Conservation (phyloP, 2,888 invertebrate species). For the Nephrotoma appendiculata region DNA sequence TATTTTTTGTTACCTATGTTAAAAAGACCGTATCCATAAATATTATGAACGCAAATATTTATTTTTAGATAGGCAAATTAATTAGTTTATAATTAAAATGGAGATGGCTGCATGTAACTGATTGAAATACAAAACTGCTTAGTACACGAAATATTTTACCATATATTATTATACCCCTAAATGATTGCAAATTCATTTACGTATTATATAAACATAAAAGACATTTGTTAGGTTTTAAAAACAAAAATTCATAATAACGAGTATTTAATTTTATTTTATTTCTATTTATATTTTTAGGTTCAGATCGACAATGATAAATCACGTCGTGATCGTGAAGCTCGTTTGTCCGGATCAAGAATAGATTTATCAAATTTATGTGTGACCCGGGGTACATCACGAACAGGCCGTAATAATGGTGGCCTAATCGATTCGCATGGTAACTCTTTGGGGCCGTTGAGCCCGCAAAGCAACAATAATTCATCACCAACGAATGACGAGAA, state of each 20-base stretch:
- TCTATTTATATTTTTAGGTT: slow-evolving; percentile 21
- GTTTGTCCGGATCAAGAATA: slow-evolving; percentile 23
- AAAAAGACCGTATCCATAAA: neutral
- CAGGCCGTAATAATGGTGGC: slow-evolving; percentile 17
- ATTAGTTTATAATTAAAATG: neutral
- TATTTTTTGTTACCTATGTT: neutral
- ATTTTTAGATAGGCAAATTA: neutral
- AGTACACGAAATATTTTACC: too few relatives aligned
- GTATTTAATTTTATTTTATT: slow-evolving; percentile 2
- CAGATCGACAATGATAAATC: slow-evolving; percentile 34
- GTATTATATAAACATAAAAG: neutral
- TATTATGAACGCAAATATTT: neutral
- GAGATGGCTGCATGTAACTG: neutral
- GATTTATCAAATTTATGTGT: slow-evolving; percentile 29
- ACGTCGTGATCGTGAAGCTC: slow-evolving; percentile 29
- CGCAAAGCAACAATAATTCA: slow-evolving; percentile 16
- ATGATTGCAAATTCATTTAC: neutral
- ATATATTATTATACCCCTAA: neutral
- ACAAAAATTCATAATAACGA: neutral
- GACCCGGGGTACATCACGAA: slow-evolving; percentile 15
- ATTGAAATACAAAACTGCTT: too few relatives aligned
- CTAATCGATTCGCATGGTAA: slow-evolving; percentile 25
- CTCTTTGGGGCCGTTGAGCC: slow-evolving; percentile 20
- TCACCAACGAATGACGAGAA: slow-evolving; percentile 10
- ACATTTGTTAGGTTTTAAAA: neutral